These are phyloP conservation scores for Sesia bembeciformis DNA, from an alignment of 2,888 invertebrate genomes.

Conservation along the genomic window DNA sequence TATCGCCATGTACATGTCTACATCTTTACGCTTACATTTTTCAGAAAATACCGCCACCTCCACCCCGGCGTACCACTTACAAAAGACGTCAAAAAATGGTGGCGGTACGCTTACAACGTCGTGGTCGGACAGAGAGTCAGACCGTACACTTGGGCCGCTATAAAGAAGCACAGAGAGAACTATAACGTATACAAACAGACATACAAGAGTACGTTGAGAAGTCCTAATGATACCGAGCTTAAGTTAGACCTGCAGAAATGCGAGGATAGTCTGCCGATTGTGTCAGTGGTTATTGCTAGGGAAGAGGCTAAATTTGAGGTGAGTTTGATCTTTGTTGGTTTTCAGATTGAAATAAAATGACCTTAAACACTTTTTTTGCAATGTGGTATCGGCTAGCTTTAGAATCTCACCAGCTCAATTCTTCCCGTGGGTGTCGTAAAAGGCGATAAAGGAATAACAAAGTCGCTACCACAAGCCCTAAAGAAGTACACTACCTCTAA, in stretches of 20 bases:
- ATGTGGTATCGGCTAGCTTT: too few species aligned
- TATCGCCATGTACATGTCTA: too few species aligned
- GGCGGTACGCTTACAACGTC: slow-evolving; percentile 83
- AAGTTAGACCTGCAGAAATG: slow-evolving; percentile 82
- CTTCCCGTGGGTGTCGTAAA: too few species aligned
- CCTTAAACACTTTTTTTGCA: too few species aligned
- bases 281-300: slow-evolving; percentile 84
- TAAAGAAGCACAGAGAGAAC: slow-evolving; percentile 79
- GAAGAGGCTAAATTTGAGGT: slow-evolving; percentile 87
- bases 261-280: slow-evolving; percentile 82
- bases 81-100: slow-evolving; percentile 79
- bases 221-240: slow-evolving; percentile 82
- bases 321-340: slow-evolving; percentile 8
- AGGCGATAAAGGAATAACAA: too few species aligned
- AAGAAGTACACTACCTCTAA: too few species aligned
- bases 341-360: too few species aligned
- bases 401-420: too few species aligned
- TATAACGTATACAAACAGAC: slow-evolving; percentile 80
- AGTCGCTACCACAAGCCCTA: too few species aligned
- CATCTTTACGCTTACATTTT: slow-evolving; percentile 1
- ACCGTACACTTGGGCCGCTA: slow-evolving; percentile 83
- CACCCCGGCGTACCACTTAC: slow-evolving; percentile 74
- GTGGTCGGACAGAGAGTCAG: slow-evolving; percentile 81
- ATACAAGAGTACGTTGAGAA: slow-evolving; percentile 80
- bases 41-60: slow-evolving; percentile 76